A percentile compares a stretch with the other conserved stretches of the same genome.
These are phyloP conservation scores for Callipepla californica DNA, from an alignment of 2,113 vertebrate genomes.

Conservation along the genomic window DNA sequence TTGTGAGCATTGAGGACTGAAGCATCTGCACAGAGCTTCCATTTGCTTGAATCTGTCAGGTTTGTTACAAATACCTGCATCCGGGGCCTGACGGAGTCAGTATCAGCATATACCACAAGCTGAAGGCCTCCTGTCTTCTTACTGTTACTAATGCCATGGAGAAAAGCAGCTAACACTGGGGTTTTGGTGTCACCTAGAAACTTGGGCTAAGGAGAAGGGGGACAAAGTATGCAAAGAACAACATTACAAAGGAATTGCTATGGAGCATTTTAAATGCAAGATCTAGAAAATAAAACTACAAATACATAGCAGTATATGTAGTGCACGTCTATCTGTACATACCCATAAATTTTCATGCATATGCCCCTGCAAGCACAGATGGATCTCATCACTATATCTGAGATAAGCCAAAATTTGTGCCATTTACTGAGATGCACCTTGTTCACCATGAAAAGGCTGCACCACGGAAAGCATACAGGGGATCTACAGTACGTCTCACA, in stretches of 20 bases:
- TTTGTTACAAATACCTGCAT: constrained; percentile 80
- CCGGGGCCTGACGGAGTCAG: constrained; percentile 50
- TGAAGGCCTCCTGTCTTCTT: constrained; percentile 77
- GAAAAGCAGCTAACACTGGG: constrained; percentile 74
- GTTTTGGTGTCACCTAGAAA: constrained; percentile 72
- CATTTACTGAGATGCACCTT: background rate
- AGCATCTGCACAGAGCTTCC: constrained; percentile 82
- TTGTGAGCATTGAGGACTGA: constrained; percentile 79
- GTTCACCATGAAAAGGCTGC: too few species aligned
- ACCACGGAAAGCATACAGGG: background rate
- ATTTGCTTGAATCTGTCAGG: constrained; percentile 77
- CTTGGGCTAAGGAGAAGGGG: constrained; percentile 60
- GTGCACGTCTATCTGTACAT: background rate
- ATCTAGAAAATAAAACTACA: constrained; percentile 22
- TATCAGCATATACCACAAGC: constrained; percentile 73
- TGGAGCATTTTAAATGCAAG: background rate
- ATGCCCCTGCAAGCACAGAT: background rate
- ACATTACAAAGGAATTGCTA: background rate
- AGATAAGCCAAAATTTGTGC: background rate
- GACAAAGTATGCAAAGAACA: background rate
- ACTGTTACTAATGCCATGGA: constrained; percentile 73
- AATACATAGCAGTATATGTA: background rate
- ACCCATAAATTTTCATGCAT: background rate
- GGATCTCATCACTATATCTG: background rate
- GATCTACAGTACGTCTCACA: background rate